These are phyloP conservation scores for Periophthalmodon schlosseri DNA, from an alignment of 2,113 vertebrate species.

Conservation along the genomic window DNA sequence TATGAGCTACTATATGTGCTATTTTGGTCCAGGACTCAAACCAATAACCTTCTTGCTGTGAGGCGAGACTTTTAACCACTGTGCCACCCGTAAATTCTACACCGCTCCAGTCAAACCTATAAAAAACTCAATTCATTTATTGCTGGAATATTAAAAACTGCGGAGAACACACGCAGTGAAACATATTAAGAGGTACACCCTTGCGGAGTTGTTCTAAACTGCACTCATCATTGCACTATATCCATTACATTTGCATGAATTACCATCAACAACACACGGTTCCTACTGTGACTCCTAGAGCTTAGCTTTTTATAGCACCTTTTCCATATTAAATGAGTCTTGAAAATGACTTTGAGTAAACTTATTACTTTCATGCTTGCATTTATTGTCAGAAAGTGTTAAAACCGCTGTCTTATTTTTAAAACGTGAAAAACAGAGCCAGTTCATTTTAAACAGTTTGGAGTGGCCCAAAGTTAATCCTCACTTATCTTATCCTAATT, in stretches of 20 bases:
- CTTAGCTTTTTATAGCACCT: constrained; percentile 1
- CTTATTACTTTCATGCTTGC: neutral
- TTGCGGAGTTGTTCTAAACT: neutral
- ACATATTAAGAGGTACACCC: neutral
- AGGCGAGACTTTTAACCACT: neutral
- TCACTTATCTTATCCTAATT: too few species aligned
- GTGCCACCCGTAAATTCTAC: neutral
- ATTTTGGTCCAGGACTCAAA: neutral
- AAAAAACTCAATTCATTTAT: neutral
- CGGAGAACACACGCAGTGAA: neutral
- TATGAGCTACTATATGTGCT: too few species aligned
- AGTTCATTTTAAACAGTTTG: too few species aligned
- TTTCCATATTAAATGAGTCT: neutral
- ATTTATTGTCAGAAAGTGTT: neutral
- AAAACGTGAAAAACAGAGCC: too few species aligned
- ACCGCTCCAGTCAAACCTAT: neutral
- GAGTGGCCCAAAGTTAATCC: too few species aligned
- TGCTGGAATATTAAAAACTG: neutral
- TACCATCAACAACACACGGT: neutral
- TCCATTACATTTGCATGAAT: constrained; percentile 17
- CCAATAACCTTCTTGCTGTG: neutral
- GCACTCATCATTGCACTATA: neutral
- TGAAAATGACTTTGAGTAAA: constrained; percentile 6
- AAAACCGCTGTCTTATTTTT: too few species aligned
- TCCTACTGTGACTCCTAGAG: neutral